Evolutionary conservation across 2,113 vertebrate species (phyloP).

Genomic region (Caranx ignobilis): DNA sequence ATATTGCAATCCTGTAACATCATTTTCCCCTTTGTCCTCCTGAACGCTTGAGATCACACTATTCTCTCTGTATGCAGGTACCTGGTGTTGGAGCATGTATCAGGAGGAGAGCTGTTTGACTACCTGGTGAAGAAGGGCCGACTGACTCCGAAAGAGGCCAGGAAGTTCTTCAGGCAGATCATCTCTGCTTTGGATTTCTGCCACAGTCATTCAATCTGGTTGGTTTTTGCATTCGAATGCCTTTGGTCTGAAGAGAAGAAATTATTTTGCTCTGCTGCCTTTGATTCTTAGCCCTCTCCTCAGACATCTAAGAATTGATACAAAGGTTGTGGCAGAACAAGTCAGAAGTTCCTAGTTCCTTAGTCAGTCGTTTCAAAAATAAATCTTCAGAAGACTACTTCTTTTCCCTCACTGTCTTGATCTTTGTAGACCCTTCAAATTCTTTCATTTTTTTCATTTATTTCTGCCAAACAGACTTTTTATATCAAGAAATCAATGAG

Average conservation of each 20-base stretch:
- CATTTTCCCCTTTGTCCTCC: not conserved
- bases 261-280: not conserved
- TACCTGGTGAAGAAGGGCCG: slow-evolving; percentile 95
- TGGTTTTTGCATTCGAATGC: slow-evolving; percentile 53
- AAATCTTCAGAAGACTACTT: not conserved
- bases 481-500: not conserved
- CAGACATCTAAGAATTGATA: slow-evolving; percentile 6
- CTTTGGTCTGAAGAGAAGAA: not conserved
- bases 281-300: not conserved
- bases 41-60: not conserved
- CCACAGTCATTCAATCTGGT: slow-evolving; percentile 96
- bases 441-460: not conserved
- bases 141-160: slow-evolving; percentile 92
- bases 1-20: slow-evolving; percentile 2
- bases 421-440: not conserved
- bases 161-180: slow-evolving; percentile 96
- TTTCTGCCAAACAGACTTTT: not conserved
- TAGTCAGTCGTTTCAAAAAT: not conserved
- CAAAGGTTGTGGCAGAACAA: not conserved
- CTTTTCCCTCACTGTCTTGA: not conserved
- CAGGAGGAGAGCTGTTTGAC: slow-evolving; percentile 93
- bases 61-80: slow-evolving; percentile 81
- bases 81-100: slow-evolving; percentile 94
- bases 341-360: not conserved
- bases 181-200: slow-evolving; percentile 96